phyloP scores from a whole-genome alignment of 2,888 invertebrate species.

The Drosophila prolongata region DNA sequence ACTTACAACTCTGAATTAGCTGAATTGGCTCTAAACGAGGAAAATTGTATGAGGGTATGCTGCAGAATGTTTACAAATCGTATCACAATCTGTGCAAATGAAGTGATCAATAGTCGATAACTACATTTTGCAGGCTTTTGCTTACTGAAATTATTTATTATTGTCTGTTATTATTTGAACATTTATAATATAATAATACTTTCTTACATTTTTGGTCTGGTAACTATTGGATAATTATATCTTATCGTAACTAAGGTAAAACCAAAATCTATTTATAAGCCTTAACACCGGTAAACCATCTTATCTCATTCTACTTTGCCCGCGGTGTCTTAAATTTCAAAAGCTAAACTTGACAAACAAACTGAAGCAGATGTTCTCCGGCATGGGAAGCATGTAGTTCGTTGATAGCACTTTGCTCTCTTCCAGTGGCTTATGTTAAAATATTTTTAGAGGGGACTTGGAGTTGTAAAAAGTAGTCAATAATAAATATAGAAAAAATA shows the following conservation, averaged over 20 bases:
- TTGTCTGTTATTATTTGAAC: too few relatives aligned
- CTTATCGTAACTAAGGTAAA: not conserved
- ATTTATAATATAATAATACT: too few relatives aligned
- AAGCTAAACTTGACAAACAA: not conserved
- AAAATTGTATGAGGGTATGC: not conserved
- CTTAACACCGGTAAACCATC: not conserved
- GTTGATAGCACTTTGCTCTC: slow-evolving; percentile 13
- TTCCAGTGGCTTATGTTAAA: not conserved
- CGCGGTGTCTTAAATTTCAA: not conserved
- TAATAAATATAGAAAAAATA: too few relatives aligned
- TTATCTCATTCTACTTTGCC: not conserved
- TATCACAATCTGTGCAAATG: not conserved
- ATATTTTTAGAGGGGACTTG: not conserved
- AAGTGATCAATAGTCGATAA: slow-evolving; percentile 1
- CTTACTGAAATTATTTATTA: too few relatives aligned
- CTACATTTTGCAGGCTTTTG: not conserved
- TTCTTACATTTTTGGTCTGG: too few relatives aligned
- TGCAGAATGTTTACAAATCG: not conserved
- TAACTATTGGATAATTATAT: not conserved
- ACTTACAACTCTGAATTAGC: slow-evolving; percentile 10
- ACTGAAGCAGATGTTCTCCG: slow-evolving; percentile 3
- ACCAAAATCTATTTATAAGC: not conserved
- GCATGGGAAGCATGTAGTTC: not conserved
- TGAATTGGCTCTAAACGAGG: not conserved
- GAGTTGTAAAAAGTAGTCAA: too few relatives aligned